Evolutionary conservation across 2,113 vertebrate genomes (phyloP).

Genomic region (Xenus cinereus): DNA sequence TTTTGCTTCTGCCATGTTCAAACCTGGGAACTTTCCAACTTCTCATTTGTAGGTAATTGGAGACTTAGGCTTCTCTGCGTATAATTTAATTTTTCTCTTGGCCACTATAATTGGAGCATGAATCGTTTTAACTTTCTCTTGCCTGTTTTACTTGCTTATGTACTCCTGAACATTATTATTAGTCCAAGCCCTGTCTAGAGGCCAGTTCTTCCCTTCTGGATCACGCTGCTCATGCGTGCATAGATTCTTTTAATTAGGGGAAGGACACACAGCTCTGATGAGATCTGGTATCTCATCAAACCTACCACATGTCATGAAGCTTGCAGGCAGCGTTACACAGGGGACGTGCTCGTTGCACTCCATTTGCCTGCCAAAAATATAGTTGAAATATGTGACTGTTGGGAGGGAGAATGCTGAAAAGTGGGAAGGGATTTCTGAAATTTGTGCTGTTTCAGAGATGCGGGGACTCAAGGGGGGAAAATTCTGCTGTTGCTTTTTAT

Average conservation of each 20-base stretch:
- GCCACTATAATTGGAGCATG: not conserved
- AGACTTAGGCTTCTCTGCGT: not conserved
- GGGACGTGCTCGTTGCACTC: not conserved
- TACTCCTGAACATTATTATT: not conserved
- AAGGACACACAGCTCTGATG: not conserved
- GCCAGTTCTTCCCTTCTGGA: not conserved
- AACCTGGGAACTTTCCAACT: constrained; percentile 9
- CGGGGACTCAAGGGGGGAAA: not conserved
- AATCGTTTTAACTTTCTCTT: not conserved
- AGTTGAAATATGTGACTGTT: not conserved
- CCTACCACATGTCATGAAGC: not conserved
- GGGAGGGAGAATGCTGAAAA: not conserved
- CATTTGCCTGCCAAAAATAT: not conserved
- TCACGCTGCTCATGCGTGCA: not conserved
- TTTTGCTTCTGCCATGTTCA: not conserved
- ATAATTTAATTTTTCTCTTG: not conserved
- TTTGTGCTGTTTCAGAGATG: not conserved
- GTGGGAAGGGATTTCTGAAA: not conserved
- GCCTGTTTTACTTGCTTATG: not conserved
- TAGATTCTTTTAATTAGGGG: not conserved
- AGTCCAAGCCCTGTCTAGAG: not conserved
- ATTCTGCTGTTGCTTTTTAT: not conserved
- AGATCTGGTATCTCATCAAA: not conserved
- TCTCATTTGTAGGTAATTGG: constrained; percentile 25
- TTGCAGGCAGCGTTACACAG: not conserved